Evolutionary conservation across 2,797 vertebrate species (phyloP).

Genomic region (Arremon brunneinucha): DNA sequence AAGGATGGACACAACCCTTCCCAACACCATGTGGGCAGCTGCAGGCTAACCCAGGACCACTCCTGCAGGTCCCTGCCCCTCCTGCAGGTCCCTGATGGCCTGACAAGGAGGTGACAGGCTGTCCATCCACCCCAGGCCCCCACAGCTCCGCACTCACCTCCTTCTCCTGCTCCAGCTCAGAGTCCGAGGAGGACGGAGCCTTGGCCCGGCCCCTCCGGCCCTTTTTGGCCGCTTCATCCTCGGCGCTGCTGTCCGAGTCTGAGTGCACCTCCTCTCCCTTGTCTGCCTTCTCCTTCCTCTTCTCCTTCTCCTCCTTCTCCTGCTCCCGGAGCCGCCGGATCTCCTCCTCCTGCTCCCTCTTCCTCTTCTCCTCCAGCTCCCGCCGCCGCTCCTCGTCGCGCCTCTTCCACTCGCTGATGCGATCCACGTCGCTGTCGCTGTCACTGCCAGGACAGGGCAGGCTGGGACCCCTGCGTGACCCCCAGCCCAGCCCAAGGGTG

Average conservation of each 20-base stretch:
- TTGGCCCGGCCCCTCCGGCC: conserved; percentile 84
- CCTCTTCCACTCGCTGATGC: conserved; percentile 95
- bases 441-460: background rate
- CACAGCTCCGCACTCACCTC: conserved; percentile 26
- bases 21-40: background rate
- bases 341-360: conserved; percentile 92
- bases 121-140: background rate
- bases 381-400: conserved; percentile 87
- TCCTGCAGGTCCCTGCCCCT: background rate
- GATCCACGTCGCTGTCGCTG: conserved; percentile 90
- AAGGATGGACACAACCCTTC: fast-evolving
- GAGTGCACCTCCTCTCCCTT: conserved; percentile 49
- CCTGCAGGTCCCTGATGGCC: background rate
- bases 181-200: conserved; percentile 87
- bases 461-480: background rate
- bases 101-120: background rate
- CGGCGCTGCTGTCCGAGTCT: conserved; percentile 80
- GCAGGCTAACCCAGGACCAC: fast-evolving
- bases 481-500: background rate
- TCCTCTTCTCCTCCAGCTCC: conserved; percentile 91
- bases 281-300: conserved; percentile 84
- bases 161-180: conserved; percentile 78
- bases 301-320: conserved; percentile 92
- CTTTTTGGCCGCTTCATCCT: conserved; percentile 85
- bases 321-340: conserved; percentile 87